These are phyloP conservation scores for Oncorhynchus mykiss DNA, from an alignment of 2,113 vertebrate species.

Conservation along the genomic window DNA sequence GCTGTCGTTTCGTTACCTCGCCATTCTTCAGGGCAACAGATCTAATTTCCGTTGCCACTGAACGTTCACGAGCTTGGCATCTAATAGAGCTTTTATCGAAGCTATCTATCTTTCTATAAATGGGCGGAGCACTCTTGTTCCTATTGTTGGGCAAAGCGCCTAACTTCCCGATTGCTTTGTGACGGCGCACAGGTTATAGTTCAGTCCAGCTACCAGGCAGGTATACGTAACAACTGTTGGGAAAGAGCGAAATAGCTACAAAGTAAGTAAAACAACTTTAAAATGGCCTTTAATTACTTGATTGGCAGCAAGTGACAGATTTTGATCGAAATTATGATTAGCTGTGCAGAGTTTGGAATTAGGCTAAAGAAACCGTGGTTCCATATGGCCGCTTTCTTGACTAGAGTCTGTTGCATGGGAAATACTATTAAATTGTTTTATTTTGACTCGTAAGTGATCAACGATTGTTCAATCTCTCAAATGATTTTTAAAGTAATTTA, in stretches of 20 bases:
- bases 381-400: too few relatives aligned
- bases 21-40: not conserved
- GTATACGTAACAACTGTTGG: not conserved
- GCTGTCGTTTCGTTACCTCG: not conserved
- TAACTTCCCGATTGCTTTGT: conserved; percentile 28
- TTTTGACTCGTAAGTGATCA: too few relatives aligned
- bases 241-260: not conserved
- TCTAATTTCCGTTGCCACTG: not conserved
- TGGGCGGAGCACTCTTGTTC: not conserved
- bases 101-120: not conserved
- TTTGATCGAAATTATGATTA: not conserved
- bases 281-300: not conserved
- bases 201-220: not conserved
- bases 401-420: too few relatives aligned
- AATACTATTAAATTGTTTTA: too few relatives aligned
- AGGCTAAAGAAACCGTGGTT: not conserved
- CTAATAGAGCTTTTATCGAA: not conserved
- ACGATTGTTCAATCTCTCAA: too few relatives aligned
- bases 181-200: conserved; percentile 18
- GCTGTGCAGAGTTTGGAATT: not conserved
- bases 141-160: not conserved
- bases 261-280: not conserved
- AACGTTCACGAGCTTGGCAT: not conserved
- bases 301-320: not conserved
- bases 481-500: too few relatives aligned